phyloP scores from a whole-genome alignment of 2,113 vertebrate genomes.

The Amblyopsis rosae region DNA sequence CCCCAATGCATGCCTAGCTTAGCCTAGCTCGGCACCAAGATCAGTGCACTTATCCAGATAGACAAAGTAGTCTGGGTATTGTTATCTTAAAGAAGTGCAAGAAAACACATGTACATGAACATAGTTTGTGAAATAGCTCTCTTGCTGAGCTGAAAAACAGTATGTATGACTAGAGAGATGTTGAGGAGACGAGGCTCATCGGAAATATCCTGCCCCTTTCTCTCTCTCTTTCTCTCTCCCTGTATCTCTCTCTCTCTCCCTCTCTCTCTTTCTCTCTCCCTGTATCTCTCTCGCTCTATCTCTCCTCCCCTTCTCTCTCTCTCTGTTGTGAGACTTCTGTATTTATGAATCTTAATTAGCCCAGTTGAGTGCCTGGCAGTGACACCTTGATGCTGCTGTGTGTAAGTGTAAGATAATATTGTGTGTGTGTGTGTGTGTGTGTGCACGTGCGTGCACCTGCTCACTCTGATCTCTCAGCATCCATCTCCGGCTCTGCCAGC shows the following conservation, averaged over 20 bases:
- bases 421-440: background rate
- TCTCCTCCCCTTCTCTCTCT: background rate
- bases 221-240: no score
- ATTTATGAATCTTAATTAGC: slow-evolving; percentile 66
- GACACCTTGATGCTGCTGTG: slow-evolving; percentile 47
- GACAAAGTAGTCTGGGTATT: background rate
- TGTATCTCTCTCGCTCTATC: slow-evolving; percentile 2
- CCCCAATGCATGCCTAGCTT: background rate
- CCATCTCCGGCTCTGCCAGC: slow-evolving; percentile 22
- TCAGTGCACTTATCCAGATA: background rate
- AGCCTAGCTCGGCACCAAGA: slow-evolving; percentile 4
- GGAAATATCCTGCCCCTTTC: slow-evolving; percentile 7
- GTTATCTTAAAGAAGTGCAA: background rate
- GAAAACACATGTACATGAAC: background rate
- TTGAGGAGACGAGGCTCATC: background rate
- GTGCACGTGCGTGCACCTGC: background rate
- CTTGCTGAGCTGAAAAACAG: background rate
- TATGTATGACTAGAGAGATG: background rate
- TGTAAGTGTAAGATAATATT: background rate
- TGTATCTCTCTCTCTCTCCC: no score
- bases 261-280: no score
- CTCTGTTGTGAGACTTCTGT: slow-evolving; percentile 38
- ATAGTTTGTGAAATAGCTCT: no score
- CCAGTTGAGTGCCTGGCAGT: slow-evolving; percentile 44
- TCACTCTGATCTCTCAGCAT: background rate